Conservation (phyloP, 2,113 vertebrate genomes). For the Piaya cayana region DNA sequence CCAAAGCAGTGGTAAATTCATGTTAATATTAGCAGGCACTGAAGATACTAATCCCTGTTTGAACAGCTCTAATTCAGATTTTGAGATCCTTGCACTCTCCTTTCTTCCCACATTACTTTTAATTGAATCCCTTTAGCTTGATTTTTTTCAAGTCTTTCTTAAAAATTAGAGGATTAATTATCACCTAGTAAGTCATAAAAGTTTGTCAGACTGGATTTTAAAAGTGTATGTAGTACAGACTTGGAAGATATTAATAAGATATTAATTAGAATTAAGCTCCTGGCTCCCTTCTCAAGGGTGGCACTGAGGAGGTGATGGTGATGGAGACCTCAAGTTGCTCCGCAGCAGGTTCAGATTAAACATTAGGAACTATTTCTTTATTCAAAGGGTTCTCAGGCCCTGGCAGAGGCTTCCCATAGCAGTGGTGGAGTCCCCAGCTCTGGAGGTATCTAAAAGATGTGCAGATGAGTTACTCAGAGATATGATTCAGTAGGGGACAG, state of each 20-base stretch:
- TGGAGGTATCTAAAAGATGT: too few relatives aligned
- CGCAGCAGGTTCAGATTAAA: too few relatives aligned
- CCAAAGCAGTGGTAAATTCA: background rate
- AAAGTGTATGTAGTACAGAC: background rate
- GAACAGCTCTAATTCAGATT: background rate
- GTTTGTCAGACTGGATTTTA: background rate
- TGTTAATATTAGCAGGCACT: background rate
- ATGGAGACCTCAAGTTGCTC: too few relatives aligned
- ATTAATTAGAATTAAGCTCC: too few relatives aligned
- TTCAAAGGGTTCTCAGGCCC: too few relatives aligned
- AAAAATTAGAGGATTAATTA: background rate
- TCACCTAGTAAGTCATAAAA: background rate
- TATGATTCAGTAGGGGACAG: too few relatives aligned
- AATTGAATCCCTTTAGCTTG: background rate
- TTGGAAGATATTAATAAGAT: background rate
- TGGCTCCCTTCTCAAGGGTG: too few relatives aligned
- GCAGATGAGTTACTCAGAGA: too few relatives aligned
- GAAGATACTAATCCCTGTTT: background rate
- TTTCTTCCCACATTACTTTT: background rate
- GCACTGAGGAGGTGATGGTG: too few relatives aligned
- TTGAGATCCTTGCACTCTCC: background rate
- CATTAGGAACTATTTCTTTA: too few relatives aligned
- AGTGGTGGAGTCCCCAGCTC: too few relatives aligned
- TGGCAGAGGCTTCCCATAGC: too few relatives aligned
- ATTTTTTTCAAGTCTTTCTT: background rate